Evolutionary conservation across 2,113 vertebrate genomes (phyloP).

Genomic region (Ondatra zibethicus): DNA sequence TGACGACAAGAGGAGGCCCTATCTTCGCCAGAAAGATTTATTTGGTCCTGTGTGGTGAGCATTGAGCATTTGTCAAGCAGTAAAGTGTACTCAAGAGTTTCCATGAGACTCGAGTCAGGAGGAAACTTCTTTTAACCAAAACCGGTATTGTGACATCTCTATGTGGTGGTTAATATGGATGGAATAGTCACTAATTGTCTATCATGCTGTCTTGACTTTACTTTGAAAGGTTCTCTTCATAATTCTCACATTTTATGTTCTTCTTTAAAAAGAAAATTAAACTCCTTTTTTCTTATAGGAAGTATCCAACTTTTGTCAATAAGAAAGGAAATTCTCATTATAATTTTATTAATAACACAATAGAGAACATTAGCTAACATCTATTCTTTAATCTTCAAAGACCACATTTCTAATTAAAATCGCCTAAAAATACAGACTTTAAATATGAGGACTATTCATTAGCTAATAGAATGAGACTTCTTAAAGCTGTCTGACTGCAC

Average conservation of each 20-base stretch:
- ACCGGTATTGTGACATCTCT: background rate
- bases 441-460: conserved; percentile 74
- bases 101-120: background rate
- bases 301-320: background rate
- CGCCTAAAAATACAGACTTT: conserved; percentile 38
- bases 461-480: conserved; percentile 75
- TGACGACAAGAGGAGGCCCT: background rate
- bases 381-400: conserved; percentile 64
- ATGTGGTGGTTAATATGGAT: background rate
- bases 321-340: background rate
- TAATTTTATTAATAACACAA: conserved; percentile 61
- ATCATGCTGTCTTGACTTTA: background rate
- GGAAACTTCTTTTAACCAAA: background rate
- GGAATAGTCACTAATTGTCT: background rate
- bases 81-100: background rate
- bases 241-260: background rate
- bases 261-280: background rate
- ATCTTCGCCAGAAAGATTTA: background rate
- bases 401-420: conserved; percentile 60
- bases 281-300: background rate
- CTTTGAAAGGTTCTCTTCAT: background rate
- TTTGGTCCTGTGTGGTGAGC: background rate
- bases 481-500: conserved; percentile 64
- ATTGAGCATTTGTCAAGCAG: background rate
- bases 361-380: conserved; percentile 57